Base-by-base conservation (phyloP, 2,113 vertebrate genomes). In the Etheostoma cragini region DNA sequence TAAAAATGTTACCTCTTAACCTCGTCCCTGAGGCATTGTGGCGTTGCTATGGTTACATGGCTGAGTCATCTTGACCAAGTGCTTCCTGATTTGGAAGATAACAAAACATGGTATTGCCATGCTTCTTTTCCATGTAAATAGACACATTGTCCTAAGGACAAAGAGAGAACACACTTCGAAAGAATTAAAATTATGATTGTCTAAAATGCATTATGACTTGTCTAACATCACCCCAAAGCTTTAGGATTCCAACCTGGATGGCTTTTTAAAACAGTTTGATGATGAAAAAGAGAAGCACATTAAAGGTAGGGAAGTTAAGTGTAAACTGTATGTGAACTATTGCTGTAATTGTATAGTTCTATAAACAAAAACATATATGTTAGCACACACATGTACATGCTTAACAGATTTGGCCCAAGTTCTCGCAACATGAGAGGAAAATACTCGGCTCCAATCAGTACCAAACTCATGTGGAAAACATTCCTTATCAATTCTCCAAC, bases 391-490 rank as follows among this genome's bases (percentile, higher is more conserved):
- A 77, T n/a, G 35, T 30, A 54, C 42, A 22, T 17, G 47, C 69
- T 89, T 87, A 87, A 87, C 88, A 89, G 91, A 91, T 91, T 24
- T 89, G 89, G 90, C 92, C 15, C n/a, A 0, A 1, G 35, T 72
- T 24, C 14, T 56, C 24, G 35, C 61, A 46, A 21, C 65, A 33
- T 71, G 85, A 88, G 85, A 81, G 73, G n/a, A 47, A 75, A 83
- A 72, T 7, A 4, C 45, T 21, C 11, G 0, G 21, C 71, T 47
- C 69, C 88, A 87, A 84, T 89, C 84, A 62, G 67, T 12, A 46
- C 26, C 57, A 19, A 38, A 57, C 65, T 86, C 93, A 94, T 93
- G 93, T 95, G 94, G 93, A 89, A 95, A 92, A 66, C 91, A 92
- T 94, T 94, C 81, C 90, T 94, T 93, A 95, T 95, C 94, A 67